Percentiles rank a stretch among this genome's conserved stretches.
Conservation (phyloP, 2,888 invertebrate genomes). For the Carcina quercana region DNA sequence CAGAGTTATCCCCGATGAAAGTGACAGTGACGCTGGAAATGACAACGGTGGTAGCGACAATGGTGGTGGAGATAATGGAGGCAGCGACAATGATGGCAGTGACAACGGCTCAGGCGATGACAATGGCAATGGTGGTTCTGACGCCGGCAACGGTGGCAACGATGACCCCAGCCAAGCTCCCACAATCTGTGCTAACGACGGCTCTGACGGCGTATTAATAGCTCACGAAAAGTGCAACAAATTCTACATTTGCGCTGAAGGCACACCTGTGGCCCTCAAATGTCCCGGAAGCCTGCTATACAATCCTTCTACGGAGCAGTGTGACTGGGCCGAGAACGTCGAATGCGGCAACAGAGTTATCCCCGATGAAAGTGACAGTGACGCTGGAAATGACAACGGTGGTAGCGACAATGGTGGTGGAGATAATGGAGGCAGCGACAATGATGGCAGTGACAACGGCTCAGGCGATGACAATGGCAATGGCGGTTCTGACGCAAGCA, state of each 20-base stretch:
- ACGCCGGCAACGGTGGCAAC: conserved; percentile 15
- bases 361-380: conserved; percentile 5
- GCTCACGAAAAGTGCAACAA: conserved; percentile 33
- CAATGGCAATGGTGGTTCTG: background rate
- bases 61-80: conserved; percentile 4
- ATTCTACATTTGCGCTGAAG: conserved; percentile 30
- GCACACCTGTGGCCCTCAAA: conserved; percentile 21
- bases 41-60: conserved; percentile 2
- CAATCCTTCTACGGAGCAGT: conserved; percentile 25
- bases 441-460: conserved; percentile 4
- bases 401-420: conserved; percentile 5
- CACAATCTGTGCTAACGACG: conserved; percentile 23
- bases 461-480: conserved; percentile 5
- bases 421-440: conserved; percentile 3
- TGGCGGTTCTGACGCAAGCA: conserved; percentile 9
- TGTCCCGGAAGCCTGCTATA: conserved; percentile 28
- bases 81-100: background rate
- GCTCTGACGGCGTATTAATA: conserved; percentile 28
- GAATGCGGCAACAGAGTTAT: conserved; percentile 28
- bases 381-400: conserved; percentile 2
- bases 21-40: background rate
- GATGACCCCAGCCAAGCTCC: conserved; percentile 18
- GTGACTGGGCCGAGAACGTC: conserved; percentile 36
- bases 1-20: background rate
- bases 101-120: conserved; percentile 3